phyloP scores from a whole-genome alignment of 2,888 invertebrate species.

The Rhyacophila evoluta region DNA sequence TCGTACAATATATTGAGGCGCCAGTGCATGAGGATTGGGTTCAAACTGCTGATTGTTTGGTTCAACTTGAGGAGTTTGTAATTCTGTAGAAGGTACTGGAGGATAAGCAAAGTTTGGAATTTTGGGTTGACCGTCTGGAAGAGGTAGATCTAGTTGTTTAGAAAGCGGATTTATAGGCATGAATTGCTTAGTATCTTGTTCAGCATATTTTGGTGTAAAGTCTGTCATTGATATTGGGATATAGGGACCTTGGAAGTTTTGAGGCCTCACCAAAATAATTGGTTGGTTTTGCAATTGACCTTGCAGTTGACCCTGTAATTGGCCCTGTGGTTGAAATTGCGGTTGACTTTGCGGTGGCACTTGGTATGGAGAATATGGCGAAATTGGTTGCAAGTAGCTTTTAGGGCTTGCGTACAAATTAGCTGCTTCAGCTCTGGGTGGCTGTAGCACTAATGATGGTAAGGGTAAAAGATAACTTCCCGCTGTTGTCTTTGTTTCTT shows the following conservation, averaged over 20 bases:
- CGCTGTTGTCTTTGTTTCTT: slow-evolving; percentile 31
- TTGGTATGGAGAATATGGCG: background rate
- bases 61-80: slow-evolving; percentile 64
- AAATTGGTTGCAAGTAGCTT: background rate
- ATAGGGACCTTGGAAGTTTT: background rate
- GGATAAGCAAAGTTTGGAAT: slow-evolving; percentile 48
- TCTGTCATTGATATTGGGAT: background rate
- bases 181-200: slow-evolving; percentile 30
- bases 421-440: slow-evolving; percentile 46
- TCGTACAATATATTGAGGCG: slow-evolving; percentile 46
- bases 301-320: background rate
- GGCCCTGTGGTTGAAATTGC: background rate
- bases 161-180: slow-evolving; percentile 51
- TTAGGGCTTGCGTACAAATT: slow-evolving; percentile 29
- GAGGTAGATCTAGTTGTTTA: slow-evolving; percentile 51
- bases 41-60: slow-evolving; percentile 62
- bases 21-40: slow-evolving; percentile 56
- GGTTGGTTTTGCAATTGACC: background rate
- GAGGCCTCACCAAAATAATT: no score
- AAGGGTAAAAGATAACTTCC: background rate
- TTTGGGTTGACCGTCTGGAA: slow-evolving; percentile 32
- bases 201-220: background rate
- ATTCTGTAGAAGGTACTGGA: slow-evolving; percentile 63
- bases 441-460: slow-evolving; percentile 45
- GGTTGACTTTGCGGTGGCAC: background rate